Percentiles rank a stretch among this genome's conserved stretches.
Conservation (phyloP, 2,113 vertebrate species). For the Spheniscus mendiculus region DNA sequence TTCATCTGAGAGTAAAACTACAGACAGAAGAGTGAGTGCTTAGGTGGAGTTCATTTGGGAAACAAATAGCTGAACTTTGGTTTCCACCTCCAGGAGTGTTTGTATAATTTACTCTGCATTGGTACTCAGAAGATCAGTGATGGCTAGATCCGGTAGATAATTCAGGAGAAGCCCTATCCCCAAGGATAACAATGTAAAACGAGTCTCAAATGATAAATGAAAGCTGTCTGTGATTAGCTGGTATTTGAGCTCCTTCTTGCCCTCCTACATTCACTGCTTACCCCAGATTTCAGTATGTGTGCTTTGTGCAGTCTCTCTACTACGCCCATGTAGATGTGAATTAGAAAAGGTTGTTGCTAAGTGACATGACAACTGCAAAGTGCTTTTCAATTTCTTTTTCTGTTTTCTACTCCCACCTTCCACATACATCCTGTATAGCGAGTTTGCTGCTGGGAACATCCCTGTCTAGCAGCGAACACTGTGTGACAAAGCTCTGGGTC, state of each 20-base stretch:
- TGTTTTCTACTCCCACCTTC: constrained; percentile 61
- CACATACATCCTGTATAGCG: not conserved
- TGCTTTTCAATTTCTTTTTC: constrained; percentile 30
- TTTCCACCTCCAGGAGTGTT: not conserved
- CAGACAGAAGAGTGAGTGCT: not conserved
- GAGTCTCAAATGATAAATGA: not conserved
- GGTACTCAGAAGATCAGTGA: not conserved
- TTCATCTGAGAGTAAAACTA: not conserved
- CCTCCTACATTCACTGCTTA: not conserved
- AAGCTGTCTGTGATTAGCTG: not conserved
- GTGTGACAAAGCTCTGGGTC: not conserved
- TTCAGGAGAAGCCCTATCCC: not conserved
- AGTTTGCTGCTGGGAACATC: not conserved
- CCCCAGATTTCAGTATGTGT: not conserved
- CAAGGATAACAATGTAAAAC: not conserved
- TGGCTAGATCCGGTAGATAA: not conserved
- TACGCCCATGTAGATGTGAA: not conserved
- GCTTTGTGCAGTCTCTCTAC: not conserved
- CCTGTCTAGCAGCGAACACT: not conserved
- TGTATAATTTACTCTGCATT: not conserved
- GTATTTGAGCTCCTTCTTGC: not conserved
- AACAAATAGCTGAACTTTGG: not conserved
- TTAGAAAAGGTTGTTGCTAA: constrained; percentile 29
- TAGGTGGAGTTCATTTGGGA: not conserved
- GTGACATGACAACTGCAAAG: constrained; percentile 55